Evolutionary conservation across 2,888 invertebrate genomes (phyloP).

Genomic region (Palloptera scutellata): DNA sequence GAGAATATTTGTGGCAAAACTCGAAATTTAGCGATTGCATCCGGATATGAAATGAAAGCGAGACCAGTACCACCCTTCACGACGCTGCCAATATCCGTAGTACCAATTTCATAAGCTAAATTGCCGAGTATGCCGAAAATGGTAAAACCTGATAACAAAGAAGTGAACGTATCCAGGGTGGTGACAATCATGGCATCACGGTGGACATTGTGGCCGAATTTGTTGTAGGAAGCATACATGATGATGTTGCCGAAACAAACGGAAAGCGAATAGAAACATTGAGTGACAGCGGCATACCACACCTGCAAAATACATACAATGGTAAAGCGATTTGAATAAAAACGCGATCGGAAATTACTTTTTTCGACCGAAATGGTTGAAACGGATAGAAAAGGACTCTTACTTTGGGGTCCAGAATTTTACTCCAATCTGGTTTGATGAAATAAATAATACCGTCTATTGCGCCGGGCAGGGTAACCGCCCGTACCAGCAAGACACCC

Average conservation of each 20-base stretch:
- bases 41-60: slow-evolving; percentile 70
- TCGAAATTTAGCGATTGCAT: slow-evolving; percentile 68
- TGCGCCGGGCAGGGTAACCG: slow-evolving; percentile 71
- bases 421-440: slow-evolving; percentile 72
- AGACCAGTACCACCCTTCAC: slow-evolving; percentile 67
- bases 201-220: slow-evolving; percentile 70
- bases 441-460: slow-evolving; percentile 71
- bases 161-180: slow-evolving; percentile 68
- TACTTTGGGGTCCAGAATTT: slow-evolving; percentile 69
- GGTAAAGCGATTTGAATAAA: not conserved
- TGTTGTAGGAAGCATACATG: slow-evolving; percentile 72
- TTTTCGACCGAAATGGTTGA: not conserved
- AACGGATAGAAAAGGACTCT: not conserved
- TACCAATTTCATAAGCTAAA: slow-evolving; percentile 66
- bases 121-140: slow-evolving; percentile 69
- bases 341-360: too few species aligned
- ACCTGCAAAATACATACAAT: slow-evolving; percentile 59
- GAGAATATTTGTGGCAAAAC: slow-evolving; percentile 68
- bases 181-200: slow-evolving; percentile 70
- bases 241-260: slow-evolving; percentile 72
- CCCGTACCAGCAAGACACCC: slow-evolving; percentile 70
- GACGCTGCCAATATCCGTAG: slow-evolving; percentile 65
- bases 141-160: slow-evolving; percentile 68
- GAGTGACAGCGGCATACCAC: slow-evolving; percentile 73
- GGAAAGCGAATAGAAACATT: slow-evolving; percentile 72